phyloP scores from a whole-genome alignment of 2,797 vertebrate species.

The Sylvia borin region DNA sequence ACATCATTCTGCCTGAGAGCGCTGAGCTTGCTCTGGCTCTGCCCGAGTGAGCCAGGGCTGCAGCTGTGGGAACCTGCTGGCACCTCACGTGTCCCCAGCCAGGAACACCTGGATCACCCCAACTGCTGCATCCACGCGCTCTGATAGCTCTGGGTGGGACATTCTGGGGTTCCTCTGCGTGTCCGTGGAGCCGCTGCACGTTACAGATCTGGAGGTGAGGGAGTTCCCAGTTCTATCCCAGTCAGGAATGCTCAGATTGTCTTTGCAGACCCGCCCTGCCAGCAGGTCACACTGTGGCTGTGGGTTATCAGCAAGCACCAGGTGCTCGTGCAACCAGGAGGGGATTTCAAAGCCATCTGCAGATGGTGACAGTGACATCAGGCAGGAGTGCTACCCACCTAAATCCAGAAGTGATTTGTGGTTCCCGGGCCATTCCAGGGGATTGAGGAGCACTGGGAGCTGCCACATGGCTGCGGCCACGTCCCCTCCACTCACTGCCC shows the following conservation, averaged over 20 bases:
- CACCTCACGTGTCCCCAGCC: rapidly evolving
- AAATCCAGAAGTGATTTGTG: not conserved
- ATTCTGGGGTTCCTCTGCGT: not conserved
- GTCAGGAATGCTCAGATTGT: not conserved
- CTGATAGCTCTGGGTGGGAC: rapidly evolving
- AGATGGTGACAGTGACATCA: not conserved
- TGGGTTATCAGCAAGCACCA: not conserved
- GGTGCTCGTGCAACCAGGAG: not conserved
- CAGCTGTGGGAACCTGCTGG: not conserved
- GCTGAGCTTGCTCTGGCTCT: not conserved
- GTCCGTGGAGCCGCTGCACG: rapidly evolving
- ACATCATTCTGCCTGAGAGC: not conserved
- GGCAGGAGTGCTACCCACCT: not conserved
- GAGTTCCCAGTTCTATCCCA: not conserved
- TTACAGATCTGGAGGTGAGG: not conserved
- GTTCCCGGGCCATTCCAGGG: not conserved
- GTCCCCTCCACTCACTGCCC: rapidly evolving
- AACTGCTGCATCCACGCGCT: rapidly evolving
- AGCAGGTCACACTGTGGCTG: rapidly evolving
- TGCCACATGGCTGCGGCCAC: rapidly evolving
- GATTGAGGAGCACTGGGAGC: not conserved
- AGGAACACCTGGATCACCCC: not conserved
- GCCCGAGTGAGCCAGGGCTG: rapidly evolving
- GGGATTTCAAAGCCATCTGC: not conserved
- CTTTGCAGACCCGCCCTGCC: not conserved